A percentile compares a stretch with the other conserved stretches of the same genome.
Evolutionary conservation across 2,888 invertebrate species (phyloP).

Genomic region (Pardosa pseudoannulata): DNA sequence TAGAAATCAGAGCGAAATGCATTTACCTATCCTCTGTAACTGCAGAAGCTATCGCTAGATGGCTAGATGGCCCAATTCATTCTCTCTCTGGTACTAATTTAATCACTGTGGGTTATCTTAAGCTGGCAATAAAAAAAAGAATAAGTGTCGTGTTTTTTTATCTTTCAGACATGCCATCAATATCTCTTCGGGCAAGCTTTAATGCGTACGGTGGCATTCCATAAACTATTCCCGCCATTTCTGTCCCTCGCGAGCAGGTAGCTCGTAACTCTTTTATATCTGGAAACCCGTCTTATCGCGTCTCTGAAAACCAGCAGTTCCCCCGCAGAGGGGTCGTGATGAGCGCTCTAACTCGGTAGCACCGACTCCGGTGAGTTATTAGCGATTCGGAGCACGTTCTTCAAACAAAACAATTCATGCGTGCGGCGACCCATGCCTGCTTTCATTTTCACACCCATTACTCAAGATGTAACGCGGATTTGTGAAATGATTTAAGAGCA

Average conservation of each 20-base stretch:
- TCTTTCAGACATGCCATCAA: neutral
- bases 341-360: neutral
- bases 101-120: neutral
- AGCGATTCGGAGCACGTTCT: neutral
- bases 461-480: no score
- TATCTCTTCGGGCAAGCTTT: neutral
- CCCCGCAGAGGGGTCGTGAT: neutral
- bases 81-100: no score
- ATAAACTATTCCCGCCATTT: neutral
- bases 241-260: neutral
- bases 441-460: no score
- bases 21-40: no score
- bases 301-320: neutral
- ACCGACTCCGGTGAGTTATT: neutral
- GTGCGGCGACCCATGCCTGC: no score
- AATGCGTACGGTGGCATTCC: neutral
- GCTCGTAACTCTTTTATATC: neutral
- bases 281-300: neutral
- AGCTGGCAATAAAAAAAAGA: neutral
- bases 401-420: no score
- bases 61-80: no score
- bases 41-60: no score
- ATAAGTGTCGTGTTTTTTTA: neutral
- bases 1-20: no score
- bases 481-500: no score